Evolutionary conservation across 1,140 invertebrate species (phyloP), one percentile per base, ranked within the genome.

Genomic region (Drosophila fuyamai): DNA sequence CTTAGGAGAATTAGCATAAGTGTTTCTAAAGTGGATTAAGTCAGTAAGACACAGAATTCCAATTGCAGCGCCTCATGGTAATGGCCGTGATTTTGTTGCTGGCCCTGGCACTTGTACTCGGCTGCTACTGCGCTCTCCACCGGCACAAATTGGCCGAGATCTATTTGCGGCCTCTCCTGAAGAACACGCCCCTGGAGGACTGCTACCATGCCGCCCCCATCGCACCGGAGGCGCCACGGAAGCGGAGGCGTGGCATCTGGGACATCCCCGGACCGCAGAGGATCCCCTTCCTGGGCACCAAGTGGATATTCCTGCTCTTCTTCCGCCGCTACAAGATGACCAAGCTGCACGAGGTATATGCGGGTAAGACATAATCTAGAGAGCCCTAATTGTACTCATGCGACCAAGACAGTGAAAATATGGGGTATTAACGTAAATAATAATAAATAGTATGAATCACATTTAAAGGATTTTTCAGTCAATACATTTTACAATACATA

Each of bases 341-440:
- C 56, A 95, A 96, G 83, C 93, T 97, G 29, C 97, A 97, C 91
- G 95, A 97, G 75, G 96, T 95, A 59, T 97, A 97, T 91, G 94
- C 94, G 94, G 96, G 96, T 96, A 94, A 94, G 65, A 36, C 47
- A 56, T 16, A 13, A 23, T 18, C 14, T n/a, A 10, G 7, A 4
- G 8, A 23, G 23, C 23, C 23, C 23, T 23, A 23, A 2, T 4
- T 23, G 23, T 23, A 23, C 3, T 23, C 3, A 23, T 4, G 23
- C 4, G 18, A 18, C 18, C 18, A 23, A 23, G 23, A 23, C 3
- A 23, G 23, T 23, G 23, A 23, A 23, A 23, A 4, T 23, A 4
- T 4, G 23, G 23, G 23, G 23, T 23, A 4, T 4, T 23, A 23
- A 23, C 3, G 4, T 3, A 23, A 23, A 23, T 23, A n/a, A n/a